Base-by-base conservation (phyloP, 2,888 invertebrate species). In the Nomada fabriciana region DNA sequence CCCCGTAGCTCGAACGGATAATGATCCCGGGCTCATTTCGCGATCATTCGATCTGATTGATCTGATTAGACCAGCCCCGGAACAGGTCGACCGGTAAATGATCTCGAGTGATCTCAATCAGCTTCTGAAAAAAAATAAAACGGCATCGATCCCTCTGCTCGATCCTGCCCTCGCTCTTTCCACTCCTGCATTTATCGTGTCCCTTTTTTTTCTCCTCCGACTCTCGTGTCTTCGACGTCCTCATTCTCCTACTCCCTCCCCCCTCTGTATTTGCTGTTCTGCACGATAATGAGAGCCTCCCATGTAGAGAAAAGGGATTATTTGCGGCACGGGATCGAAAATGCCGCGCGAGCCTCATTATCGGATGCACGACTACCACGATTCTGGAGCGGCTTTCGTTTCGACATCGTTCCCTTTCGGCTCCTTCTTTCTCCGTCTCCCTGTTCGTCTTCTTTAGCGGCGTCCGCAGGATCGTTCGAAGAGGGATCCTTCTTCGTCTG, bases 41-140 rank as follows among this genome's bases (percentile, higher is more conserved):
- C 91, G 88, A 90, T 91, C 91, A 87, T 91, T 90, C 89, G 82
- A 86, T 92, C 92, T 93, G 93, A 93, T 93, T 93, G 93, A 93
- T 93, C 93, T 93, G 93, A 93, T 93, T 93, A 93, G 92, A 91
- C 89, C 89, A 82, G 75, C 74, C 83, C 84, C 87, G 88, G 89
- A 88, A 83, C 88, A 89, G 89, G 89, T 90, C 91, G 92, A 85
- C 89, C 91, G 90, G 92, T 91, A 93, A 93, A 93, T 92, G 91
- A 92, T 91, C 90, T 86, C 91, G 86, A 90, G 86, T 89, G 91
- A 92, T 92, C 92, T 93, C 93, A 92, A 93, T 93, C 93, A 92
- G 93, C 93, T 93, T 90, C 93, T 91, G 93, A 93, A 93, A 93
- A 36, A 92, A 92, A 92, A 91, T 87, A 89, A 89, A 90, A 90